Base-by-base conservation (phyloP, 2,888 invertebrate genomes). In the Marasmarcha lunaedactyla region DNA sequence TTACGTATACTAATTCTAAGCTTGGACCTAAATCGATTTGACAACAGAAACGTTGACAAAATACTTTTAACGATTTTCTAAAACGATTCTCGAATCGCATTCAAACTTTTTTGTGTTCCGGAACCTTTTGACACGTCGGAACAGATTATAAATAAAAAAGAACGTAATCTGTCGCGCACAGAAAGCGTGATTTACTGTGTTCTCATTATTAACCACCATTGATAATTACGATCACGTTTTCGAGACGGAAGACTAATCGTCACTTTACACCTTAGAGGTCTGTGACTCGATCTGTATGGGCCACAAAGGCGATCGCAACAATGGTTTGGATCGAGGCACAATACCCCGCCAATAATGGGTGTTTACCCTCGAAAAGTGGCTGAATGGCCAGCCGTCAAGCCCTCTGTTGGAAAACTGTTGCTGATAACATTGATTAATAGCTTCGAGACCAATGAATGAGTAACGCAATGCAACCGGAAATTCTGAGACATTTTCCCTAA, bases 391-490 rank as follows among this genome's bases (percentile, higher is more conserved):
- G 64, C 60, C 59, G 62, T 71, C 63, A 58, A 50, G 49, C 54
- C 56, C 62, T 60, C 67, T 63, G 60, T 49, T 68, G 64, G 70
- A 70, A 71, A 70, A 66, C 62, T 20, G 20, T 20, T 20, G 59
- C 72, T 68, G 81, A 83, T 83, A 83, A 78, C 71, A 66, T 73
- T 83, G 81, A 83, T 83, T 81, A 81, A 83, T 81, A 73, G 81
- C 68, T 66, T 70, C 69, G 74, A 79, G 71, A 64, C 63, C 81
- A 81, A 79, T 81, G 76, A 70, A 76, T 71, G 63, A 58, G n/a
- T n/a, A n/a, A n/a, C n/a, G n/a, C n/a, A n/a, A 52, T 54, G 46
- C 48, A 34, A 34, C 54, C 55, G 58, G 66, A 56, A 64, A 61
- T 53, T 58, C 50, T 45, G 52, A 53, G 54, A 52, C 48, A 46